These are phyloP conservation scores for Cryptus armator DNA, from an alignment of 2,888 invertebrate genomes.

Conservation along the genomic window DNA sequence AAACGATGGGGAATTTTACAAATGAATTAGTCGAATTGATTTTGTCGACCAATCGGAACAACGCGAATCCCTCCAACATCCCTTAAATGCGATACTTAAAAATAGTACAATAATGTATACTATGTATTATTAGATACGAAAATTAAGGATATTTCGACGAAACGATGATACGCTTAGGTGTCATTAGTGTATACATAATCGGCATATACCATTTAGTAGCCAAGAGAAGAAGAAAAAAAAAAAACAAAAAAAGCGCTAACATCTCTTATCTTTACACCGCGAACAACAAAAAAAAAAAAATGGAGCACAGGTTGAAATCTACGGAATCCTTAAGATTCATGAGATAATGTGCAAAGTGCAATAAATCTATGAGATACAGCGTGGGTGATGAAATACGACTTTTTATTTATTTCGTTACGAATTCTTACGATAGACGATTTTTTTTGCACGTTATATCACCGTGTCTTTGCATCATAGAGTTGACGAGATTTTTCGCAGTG, in stretches of 20 bases:
- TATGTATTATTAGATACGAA: slow-evolving; percentile 53
- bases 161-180: slow-evolving; percentile 43
- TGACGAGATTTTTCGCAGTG: not conserved
- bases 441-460: not conserved
- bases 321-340: slow-evolving; percentile 8
- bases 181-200: slow-evolving; percentile 41
- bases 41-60: slow-evolving; percentile 24
- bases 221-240: slow-evolving; percentile 9
- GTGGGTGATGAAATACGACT: slow-evolving; percentile 8
- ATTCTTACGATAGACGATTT: not conserved
- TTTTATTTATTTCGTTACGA: slow-evolving; percentile 25
- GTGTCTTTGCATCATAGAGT: not conserved
- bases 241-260: not conserved
- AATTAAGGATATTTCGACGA: slow-evolving; percentile 34
- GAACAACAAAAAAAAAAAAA: not conserved
- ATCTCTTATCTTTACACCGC: too few species aligned
- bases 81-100: slow-evolving; percentile 48
- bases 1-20: not conserved
- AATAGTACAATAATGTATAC: slow-evolving; percentile 66
- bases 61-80: slow-evolving; percentile 36
- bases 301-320: not conserved
- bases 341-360: slow-evolving; percentile 38
- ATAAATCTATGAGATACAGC: slow-evolving; percentile 53
- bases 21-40: slow-evolving; percentile 1
- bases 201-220: slow-evolving; percentile 42